Percentiles rank a stretch among this genome's conserved stretches.
phyloP scores from a whole-genome alignment of 2,888 invertebrate genomes.

The Syrphus vitripennis region DNA sequence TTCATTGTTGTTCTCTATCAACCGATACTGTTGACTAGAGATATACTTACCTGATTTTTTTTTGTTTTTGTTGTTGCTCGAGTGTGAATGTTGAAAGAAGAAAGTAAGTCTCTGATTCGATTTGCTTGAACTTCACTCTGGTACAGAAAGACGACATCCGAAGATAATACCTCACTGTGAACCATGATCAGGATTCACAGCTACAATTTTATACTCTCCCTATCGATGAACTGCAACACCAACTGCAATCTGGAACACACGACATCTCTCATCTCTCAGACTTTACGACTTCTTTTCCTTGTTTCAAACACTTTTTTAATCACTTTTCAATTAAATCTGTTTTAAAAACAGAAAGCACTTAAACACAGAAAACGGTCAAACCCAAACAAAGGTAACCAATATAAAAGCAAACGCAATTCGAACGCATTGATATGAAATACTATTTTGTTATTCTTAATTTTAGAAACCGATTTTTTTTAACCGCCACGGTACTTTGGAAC shows the following conservation, averaged over 20 bases:
- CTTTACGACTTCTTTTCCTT: conserved; percentile 25
- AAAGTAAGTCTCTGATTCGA: conserved; percentile 47
- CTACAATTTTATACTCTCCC: conserved; percentile 73
- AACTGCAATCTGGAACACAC: conserved; percentile 46
- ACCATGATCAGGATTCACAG: conserved; percentile 74
- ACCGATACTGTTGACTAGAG: conserved; percentile 84
- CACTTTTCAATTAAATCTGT: conserved; percentile 32
- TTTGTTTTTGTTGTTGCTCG: not conserved
- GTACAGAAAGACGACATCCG: conserved; percentile 7
- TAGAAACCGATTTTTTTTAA: conserved; percentile 3
- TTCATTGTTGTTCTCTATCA: conserved; percentile 78
- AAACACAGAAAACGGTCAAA: conserved; percentile 34
- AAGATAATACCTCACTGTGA: conserved; percentile 76
- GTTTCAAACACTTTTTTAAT: conserved; percentile 23
- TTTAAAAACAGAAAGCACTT: conserved; percentile 34
- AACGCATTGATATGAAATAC: not conserved
- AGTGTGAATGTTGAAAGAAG: not conserved
- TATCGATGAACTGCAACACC: conserved; percentile 24
- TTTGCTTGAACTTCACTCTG: not conserved
- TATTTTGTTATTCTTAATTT: not conserved
- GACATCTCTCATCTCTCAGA: conserved; percentile 16
- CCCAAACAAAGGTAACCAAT: conserved; percentile 18
- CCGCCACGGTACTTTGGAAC: conserved; percentile 38
- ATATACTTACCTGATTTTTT: conserved; percentile 82
- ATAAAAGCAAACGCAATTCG: not conserved